Evolutionary conservation across 2,113 vertebrate species (phyloP).

Genomic region (Ailurus styani): DNA sequence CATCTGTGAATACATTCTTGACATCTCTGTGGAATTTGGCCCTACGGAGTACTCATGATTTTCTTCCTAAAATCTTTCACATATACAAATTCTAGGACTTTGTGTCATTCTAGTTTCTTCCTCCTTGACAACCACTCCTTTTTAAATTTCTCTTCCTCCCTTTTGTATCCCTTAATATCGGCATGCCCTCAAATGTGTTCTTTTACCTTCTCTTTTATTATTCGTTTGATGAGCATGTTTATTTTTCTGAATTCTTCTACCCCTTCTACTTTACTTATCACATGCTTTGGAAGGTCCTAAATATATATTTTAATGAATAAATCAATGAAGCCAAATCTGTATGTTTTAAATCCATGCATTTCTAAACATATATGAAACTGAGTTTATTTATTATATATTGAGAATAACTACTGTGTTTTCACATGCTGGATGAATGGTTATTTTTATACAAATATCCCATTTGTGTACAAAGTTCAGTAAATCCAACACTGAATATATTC

Average conservation of each 20-base stretch:
- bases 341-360: neutral
- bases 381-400: neutral
- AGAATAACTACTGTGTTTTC: neutral
- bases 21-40: neutral
- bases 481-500: neutral
- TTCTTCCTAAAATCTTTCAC: neutral
- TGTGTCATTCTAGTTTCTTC: neutral
- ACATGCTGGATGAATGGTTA: neutral
- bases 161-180: neutral
- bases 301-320: neutral
- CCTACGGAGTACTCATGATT: neutral
- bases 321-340: neutral
- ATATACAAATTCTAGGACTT: neutral
- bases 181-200: too few relatives aligned
- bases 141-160: neutral
- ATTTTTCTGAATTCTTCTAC: neutral
- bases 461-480: neutral
- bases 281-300: neutral
- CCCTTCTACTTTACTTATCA: neutral
- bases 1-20: neutral
- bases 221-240: neutral
- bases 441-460: neutral
- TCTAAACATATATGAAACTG: neutral
- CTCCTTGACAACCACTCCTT: neutral
- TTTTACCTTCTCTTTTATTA: neutral